Evolutionary conservation across 2,888 invertebrate genomes (phyloP), one percentile per base, ranked within the genome.

Genomic region (Ophioninae sp.): DNA sequence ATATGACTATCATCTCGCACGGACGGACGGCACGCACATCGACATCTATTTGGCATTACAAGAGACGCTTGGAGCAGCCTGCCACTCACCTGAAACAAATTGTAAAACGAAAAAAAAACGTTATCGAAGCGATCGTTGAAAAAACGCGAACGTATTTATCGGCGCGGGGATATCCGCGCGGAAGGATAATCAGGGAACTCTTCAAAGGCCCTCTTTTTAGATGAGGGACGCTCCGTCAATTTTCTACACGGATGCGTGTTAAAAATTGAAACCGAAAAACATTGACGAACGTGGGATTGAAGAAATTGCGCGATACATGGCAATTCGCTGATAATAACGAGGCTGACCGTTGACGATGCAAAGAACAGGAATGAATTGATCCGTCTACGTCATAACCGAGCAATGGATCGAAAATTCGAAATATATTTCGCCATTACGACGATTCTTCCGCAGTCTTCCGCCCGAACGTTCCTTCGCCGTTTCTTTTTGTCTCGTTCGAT

Each of bases 31-130:
- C 89, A 90, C 90, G 91, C 92, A 91, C 92, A 92, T 92, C 92
- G 92, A 92, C 92, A 91, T 91, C 92, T 92, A 92, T 93, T 93
- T 93, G 93, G 93, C 93, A 93, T 93, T 92, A 92, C 91, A 91
- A 68, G 90, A 91, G 90, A 92, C 92, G 90, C 91, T 91, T 91
- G 92, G 89, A 91, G 92, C 91, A 90, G 91, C 89, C 91, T 91
- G 91, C 92, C 91, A 93, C 93, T 93, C 93, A 93, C 93, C 93
- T 93, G 91, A 84, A 93, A 92, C 93, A 92, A 79, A 88, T 74
- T 39, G 21, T 41, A 13, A 65, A 81, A 62, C 57, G 39, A 69
- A 56, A 65, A 73, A 67, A 61, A 78, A 57, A 44, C 23, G 62
- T 57, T 75, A 65, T 65, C 39, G 56, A 10, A 39, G 21, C 56